Percentiles rank a stretch among this genome's conserved stretches.
These are phyloP conservation scores for Noctua janthe DNA, from an alignment of 2,888 invertebrate species.

Conservation along the genomic window DNA sequence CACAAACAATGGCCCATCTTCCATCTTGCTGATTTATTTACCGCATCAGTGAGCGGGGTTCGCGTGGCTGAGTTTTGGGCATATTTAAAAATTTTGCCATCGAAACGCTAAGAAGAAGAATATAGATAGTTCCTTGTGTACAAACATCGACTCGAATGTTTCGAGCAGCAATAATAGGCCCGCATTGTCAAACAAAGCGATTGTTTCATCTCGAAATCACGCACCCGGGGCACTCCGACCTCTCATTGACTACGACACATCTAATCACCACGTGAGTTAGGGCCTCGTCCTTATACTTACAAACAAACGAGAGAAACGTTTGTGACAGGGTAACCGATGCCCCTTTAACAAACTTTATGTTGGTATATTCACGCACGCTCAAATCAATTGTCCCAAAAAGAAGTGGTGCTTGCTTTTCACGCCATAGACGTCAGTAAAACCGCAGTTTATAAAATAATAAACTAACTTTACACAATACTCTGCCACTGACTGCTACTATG, in stretches of 20 bases:
- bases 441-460: neutral
- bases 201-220: neutral
- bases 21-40: too few species aligned
- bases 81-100: too few species aligned
- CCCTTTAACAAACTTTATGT: neutral
- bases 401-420: neutral
- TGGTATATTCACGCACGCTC: neutral
- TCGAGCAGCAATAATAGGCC: neutral
- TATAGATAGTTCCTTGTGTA: neutral
- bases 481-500: neutral
- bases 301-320: neutral
- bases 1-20: too few species aligned
- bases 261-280: neutral
- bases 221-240: neutral
- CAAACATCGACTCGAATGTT: too few species aligned
- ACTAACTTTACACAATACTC: neutral
- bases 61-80: too few species aligned
- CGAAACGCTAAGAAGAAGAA: too few species aligned
- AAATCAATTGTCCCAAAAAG: neutral
- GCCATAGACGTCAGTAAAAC: neutral
- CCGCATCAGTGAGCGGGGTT: too few species aligned
- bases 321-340: neutral
- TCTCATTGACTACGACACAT: neutral
- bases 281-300: neutral
- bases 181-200: slow-evolving; percentile 15